A percentile compares a stretch with the other conserved stretches of the same genome.
phyloP scores from a whole-genome alignment of 2,797 vertebrate genomes.

The Cyclopterus lumpus region DNA sequence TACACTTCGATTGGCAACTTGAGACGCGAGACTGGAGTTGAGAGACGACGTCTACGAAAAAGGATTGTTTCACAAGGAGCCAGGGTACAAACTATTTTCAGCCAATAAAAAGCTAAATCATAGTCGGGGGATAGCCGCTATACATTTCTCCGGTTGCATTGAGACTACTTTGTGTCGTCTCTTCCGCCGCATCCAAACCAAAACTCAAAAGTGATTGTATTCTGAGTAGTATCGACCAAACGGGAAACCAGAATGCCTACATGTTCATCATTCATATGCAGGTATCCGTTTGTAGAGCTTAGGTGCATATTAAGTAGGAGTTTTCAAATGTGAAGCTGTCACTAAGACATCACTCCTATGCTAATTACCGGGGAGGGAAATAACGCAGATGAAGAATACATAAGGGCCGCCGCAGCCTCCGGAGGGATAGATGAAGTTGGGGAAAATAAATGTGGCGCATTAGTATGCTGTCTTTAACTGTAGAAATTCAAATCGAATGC shows the following conservation, averaged over 20 bases:
- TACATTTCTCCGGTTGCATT: neutral
- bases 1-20: neutral
- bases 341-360: conserved; percentile 14
- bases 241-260: neutral
- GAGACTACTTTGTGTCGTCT: neutral
- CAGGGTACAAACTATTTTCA: neutral
- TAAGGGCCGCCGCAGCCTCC: neutral
- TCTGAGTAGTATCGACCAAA: no score
- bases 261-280: neutral
- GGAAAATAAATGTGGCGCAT: conserved; percentile 29
- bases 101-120: neutral
- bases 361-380: conserved; percentile 25
- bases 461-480: conserved; percentile 22
- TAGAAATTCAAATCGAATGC: conserved; percentile 49
- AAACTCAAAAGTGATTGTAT: neutral
- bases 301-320: neutral
- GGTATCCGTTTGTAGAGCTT: neutral
- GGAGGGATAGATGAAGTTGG: neutral
- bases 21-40: neutral
- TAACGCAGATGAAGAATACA: conserved; percentile 19
- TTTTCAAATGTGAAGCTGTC: conserved; percentile 22
- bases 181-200: neutral
- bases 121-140: neutral
- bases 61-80: neutral
- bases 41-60: neutral